A percentile compares a stretch with the other conserved stretches of the same genome.
Evolutionary conservation across 2,113 vertebrate genomes (phyloP).

Genomic region (Clinocottus analis): DNA sequence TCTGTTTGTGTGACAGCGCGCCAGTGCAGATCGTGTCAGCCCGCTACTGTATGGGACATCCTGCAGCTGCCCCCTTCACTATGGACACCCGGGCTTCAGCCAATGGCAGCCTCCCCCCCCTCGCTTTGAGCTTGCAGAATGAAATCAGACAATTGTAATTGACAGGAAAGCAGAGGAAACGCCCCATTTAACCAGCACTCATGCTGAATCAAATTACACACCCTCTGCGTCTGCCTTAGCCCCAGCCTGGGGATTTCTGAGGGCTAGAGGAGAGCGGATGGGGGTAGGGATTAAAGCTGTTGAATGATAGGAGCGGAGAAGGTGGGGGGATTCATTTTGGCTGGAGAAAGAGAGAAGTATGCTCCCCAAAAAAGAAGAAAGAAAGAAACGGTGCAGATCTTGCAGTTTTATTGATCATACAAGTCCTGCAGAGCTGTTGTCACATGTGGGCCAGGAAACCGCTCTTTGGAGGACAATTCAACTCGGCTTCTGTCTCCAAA

Average conservation of each 20-base stretch:
- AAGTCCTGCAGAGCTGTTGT: conserved; percentile 54
- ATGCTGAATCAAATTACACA: conserved; percentile 86
- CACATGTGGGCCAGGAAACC: conserved; percentile 47
- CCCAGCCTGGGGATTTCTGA: conserved; percentile 77
- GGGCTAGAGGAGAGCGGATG: conserved; percentile 58
- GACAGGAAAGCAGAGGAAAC: conserved; percentile 83
- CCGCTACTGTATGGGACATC: conserved; percentile 70
- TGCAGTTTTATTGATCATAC: conserved; percentile 58
- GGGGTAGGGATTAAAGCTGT: conserved; percentile 77
- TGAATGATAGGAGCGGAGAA: conserved; percentile 53
- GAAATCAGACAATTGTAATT: conserved; percentile 86
- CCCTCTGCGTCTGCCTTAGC: conserved; percentile 77
- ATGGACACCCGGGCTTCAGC: conserved; percentile 63
- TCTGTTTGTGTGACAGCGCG: conserved; percentile 46
- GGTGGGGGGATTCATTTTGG: conserved; percentile 45
- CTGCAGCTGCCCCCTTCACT: conserved; percentile 71
- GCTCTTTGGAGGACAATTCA: conserved; percentile 34
- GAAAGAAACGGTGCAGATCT: conserved; percentile 51
- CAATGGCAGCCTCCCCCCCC: conserved; percentile 51
- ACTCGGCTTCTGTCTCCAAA: conserved; percentile 63
- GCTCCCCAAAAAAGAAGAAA: conserved; percentile 16
- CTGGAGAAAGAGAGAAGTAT: conserved; percentile 49
- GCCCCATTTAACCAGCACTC: conserved; percentile 83
- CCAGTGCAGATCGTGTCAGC: conserved; percentile 41
- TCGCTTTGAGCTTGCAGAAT: conserved; percentile 69